These are phyloP conservation scores for Ophion ellenae DNA, from an alignment of 2,888 invertebrate species.

Conservation along the genomic window DNA sequence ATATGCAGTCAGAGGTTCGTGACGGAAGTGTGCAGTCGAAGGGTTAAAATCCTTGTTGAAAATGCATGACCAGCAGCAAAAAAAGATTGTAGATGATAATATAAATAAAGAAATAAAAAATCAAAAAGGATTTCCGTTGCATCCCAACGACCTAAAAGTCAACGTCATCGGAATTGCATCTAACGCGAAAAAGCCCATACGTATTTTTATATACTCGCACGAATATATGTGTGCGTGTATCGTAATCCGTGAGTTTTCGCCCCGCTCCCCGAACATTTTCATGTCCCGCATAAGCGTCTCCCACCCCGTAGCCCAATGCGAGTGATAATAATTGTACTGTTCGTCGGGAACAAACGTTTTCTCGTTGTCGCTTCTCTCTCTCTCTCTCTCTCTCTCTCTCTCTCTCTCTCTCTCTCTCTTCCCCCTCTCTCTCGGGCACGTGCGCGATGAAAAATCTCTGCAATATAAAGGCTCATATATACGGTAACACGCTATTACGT, in stretches of 20 bases:
- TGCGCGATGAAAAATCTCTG: slow-evolving; percentile 60
- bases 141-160: too few species aligned
- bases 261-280: slow-evolving; percentile 8
- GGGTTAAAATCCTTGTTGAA: too few species aligned
- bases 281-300: background rate
- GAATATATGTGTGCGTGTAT: background rate
- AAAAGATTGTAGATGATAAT: too few species aligned
- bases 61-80: too few species aligned
- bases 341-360: slow-evolving; percentile 63
- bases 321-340: slow-evolving; percentile 64
- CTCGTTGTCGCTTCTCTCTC: slow-evolving; percentile 37
- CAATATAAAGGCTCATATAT: slow-evolving; percentile 46
- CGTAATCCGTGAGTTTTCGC: background rate
- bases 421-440: slow-evolving; percentile 2
- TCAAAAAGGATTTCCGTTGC: too few species aligned
- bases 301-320: slow-evolving; percentile 1
- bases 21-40: too few species aligned
- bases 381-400: slow-evolving; percentile 27
- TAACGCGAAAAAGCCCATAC: background rate
- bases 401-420: slow-evolving; percentile 50
- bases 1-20: too few species aligned
- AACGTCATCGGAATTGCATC: too few species aligned
- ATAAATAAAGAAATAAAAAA: too few species aligned
- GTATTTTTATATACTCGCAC: background rate
- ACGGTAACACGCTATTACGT: slow-evolving; percentile 29